A percentile compares a stretch with the other conserved stretches of the same genome.
These are phyloP conservation scores for Melanotaenia trifasciata DNA, from an alignment of 2,797 vertebrate species.

Conservation along the genomic window DNA sequence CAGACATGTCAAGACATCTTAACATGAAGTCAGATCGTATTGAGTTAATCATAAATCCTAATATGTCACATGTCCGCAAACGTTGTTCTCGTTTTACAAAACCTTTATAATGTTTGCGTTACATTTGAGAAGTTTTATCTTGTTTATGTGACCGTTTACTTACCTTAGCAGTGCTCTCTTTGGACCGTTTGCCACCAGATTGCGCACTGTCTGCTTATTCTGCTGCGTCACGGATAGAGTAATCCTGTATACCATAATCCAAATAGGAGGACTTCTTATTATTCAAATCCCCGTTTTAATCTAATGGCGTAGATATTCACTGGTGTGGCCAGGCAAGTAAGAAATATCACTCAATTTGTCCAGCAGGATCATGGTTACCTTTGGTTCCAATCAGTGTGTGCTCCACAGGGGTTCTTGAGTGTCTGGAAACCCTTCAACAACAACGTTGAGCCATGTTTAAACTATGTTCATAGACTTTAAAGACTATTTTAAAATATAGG, in stretches of 20 bases:
- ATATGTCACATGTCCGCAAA: neutral
- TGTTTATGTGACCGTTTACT: slow-evolving; percentile 6
- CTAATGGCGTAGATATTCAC: neutral
- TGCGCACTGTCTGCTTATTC: slow-evolving; percentile 53
- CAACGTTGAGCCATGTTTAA: no score
- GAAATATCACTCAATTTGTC: no score
- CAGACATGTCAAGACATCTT: neutral
- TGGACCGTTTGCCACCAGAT: slow-evolving; percentile 37
- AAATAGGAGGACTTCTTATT: neutral
- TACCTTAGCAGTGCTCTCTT: slow-evolving; percentile 45
- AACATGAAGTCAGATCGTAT: neutral
- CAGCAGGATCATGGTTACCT: no score
- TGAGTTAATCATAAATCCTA: slow-evolving; percentile 1
- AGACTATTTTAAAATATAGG: no score
- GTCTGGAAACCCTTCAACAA: no score
- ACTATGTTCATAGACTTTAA: no score
- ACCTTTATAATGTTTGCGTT: neutral
- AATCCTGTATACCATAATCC: slow-evolving; percentile 62
- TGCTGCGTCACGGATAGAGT: slow-evolving; percentile 77
- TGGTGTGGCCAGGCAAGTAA: no score
- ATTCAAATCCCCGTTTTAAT: neutral
- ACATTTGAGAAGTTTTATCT: neutral
- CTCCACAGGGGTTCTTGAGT: no score
- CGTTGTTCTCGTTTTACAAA: accelerated
- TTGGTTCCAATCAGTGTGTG: no score